These are phyloP conservation scores for Blennius ocellaris DNA, from an alignment of 2,113 vertebrate species.

Conservation along the genomic window DNA sequence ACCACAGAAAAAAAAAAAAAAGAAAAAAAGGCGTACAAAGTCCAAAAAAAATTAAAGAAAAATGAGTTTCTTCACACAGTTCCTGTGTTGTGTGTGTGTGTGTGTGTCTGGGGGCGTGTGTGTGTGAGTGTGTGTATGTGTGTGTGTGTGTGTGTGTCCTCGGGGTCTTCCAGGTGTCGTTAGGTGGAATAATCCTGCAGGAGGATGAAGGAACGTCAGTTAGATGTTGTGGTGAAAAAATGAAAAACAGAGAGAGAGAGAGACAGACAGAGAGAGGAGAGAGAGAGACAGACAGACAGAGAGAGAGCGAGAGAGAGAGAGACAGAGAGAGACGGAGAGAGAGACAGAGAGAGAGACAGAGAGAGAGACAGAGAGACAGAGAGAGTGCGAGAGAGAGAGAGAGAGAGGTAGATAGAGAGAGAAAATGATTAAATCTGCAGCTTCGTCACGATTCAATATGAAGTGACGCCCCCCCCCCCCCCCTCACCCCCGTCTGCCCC, in stretches of 20 bases:
- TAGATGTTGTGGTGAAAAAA: too few relatives aligned
- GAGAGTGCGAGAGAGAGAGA: background rate
- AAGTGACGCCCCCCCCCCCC: too few relatives aligned
- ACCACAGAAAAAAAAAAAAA: slow-evolving; percentile 28
- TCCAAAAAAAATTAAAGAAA: too few relatives aligned
- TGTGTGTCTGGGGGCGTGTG: slow-evolving; percentile 39
- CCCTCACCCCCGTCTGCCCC: too few relatives aligned
- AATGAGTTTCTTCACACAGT: slow-evolving; percentile 10
- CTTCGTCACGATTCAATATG: too few relatives aligned
- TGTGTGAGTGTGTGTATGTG: slow-evolving; percentile 6
- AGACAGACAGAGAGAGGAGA: too few relatives aligned
- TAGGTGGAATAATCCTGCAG: slow-evolving; percentile 82
- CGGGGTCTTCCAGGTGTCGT: slow-evolving; percentile 35
- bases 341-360: background rate
- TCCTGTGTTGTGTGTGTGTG: slow-evolving; percentile 44
- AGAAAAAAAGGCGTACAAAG: slow-evolving; percentile 47
- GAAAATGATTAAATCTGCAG: too few relatives aligned
- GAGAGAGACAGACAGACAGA: too few relatives aligned
- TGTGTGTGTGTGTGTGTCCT: slow-evolving; percentile 35
- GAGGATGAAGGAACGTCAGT: background rate
- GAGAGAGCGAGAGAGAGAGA: too few relatives aligned
- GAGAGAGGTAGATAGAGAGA: too few relatives aligned
- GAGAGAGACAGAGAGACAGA: background rate
- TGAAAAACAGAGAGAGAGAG: too few relatives aligned
- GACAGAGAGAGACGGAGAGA: too few relatives aligned